phyloP scores from a whole-genome alignment of 23 tunicate genomes.

The Phallusia fumigata region DNA sequence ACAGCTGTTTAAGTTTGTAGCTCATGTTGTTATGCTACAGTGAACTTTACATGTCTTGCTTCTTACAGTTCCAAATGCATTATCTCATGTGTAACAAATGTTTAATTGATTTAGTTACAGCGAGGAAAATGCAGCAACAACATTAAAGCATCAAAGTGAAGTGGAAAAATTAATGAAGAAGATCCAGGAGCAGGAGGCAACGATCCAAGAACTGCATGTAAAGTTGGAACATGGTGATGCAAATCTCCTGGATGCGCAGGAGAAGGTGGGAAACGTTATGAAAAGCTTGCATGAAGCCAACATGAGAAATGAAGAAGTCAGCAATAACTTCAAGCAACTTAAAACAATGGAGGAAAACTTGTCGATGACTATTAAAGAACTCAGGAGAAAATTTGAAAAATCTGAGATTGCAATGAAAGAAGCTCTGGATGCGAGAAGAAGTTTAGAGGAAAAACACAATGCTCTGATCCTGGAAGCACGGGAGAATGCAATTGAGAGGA shows the following conservation, averaged over 20 bases:
- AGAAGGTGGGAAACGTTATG: conserved; percentile 11
- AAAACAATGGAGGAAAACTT: conserved; percentile 10
- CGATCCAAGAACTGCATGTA: background rate
- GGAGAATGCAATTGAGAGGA: conserved; percentile 27
- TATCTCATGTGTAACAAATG: too few species aligned
- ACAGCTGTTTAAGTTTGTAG: too few species aligned
- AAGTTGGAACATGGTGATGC: background rate
- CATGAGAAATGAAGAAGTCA: background rate
- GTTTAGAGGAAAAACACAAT: conserved; percentile 25
- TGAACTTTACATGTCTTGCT: too few species aligned
- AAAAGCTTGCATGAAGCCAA: background rate
- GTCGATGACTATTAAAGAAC: background rate
- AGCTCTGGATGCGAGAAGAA: background rate
- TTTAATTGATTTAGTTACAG: too few species aligned
- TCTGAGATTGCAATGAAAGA: background rate
- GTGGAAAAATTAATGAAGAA: background rate
- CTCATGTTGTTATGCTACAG: too few species aligned
- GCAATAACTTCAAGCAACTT: background rate
- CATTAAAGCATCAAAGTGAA: conserved; percentile 4
- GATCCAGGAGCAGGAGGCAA: conserved; percentile 22
- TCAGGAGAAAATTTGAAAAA: background rate
- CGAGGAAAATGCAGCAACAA: background rate
- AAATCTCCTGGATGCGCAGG: background rate
- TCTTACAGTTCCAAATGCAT: too few species aligned
- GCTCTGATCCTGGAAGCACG: conserved; percentile 16